Base-by-base conservation (phyloP, 2,113 vertebrate genomes). In the Gadus macrocephalus region DNA sequence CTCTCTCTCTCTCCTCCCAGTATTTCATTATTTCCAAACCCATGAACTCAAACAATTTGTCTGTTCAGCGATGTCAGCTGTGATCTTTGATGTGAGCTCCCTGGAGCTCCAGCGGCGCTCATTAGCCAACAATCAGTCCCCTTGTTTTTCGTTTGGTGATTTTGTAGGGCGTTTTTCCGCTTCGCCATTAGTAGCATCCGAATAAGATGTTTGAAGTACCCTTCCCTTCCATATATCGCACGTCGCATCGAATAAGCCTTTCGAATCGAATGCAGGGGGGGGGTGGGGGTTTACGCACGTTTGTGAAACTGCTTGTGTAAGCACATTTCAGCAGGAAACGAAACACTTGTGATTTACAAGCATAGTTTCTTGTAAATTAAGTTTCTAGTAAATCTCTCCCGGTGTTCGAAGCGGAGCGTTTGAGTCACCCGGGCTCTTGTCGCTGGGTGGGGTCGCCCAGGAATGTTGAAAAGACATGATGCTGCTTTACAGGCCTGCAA, bases 11-110 rank as follows among this genome's bases (percentile, higher is more conserved):
- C 78, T 79, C 83, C 85, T 84, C 80, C 80, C 83, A 82, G 66
- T 76, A 68, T 86, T 88, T 85, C 83, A 82, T 90, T 91, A 90
- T 80, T 89, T 89, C 87, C 86, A 79, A 87, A 85, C 81, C 83
- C 83, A 69, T 87, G 86, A 82, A 78, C 85, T 88, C 75, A 88
- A 85, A 89, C 87, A 88, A 89, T 87, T 82, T 87, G 83, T 85
- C 78, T 76, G 79, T 81, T 88, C 82, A 77, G 85, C 88, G 83
- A 86, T 83, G 86, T 89, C 85, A 83, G 83, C 81, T 74, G 70
- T 70, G 70, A 75, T 69, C 87, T 91, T 89, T 92, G 87, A 90
- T 87, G 89, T 88, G 66, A 64, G 69, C 83, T 79, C 78, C 85
- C 81, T 20, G 66, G 70, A 70, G 83, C 84, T 82, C 69, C 17